A percentile compares a stretch with the other conserved stretches of the same genome.
Evolutionary conservation across 2,888 invertebrate species (phyloP).

Genomic region (Gryllus longicercus): DNA sequence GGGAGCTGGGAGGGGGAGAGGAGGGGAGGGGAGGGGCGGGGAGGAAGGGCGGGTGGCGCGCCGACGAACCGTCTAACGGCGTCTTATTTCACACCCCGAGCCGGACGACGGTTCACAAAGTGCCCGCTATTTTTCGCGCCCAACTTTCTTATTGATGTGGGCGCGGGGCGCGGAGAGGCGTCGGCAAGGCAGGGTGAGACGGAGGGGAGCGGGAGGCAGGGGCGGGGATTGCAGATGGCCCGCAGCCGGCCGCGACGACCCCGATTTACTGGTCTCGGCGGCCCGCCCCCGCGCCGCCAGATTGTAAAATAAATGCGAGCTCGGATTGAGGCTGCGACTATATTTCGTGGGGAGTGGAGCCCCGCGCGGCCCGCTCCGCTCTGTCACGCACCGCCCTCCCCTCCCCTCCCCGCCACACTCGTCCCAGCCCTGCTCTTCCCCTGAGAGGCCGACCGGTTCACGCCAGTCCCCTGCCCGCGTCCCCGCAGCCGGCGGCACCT

Average conservation of each 20-base stretch:
- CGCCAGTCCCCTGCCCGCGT: no score
- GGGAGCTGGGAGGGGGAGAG: no score
- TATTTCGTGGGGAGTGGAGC: not conserved
- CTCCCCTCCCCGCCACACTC: no score
- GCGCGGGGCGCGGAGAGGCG: not conserved
- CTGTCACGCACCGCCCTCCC: no score
- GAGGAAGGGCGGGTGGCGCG: not conserved
- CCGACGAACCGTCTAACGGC: not conserved
- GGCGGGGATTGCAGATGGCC: not conserved
- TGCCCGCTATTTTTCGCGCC: conserved; percentile 1
- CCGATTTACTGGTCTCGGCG: not conserved
- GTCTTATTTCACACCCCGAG: not conserved
- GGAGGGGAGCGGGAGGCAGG: not conserved
- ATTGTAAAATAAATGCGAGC: conserved; percentile 7
- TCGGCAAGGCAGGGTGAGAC: not conserved
- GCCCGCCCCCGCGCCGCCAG: not conserved
- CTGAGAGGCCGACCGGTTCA: no score
- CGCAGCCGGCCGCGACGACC: not conserved
- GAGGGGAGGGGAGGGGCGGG: no score
- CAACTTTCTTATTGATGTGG: not conserved
- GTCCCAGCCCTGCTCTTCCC: no score
- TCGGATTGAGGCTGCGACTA: conserved; percentile 17
- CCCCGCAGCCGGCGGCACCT: no score
- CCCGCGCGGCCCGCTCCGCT: not conserved
- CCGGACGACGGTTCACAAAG: conserved; percentile 9